A percentile compares a stretch with the other conserved stretches of the same genome.
Evolutionary conservation across 2,797 vertebrate genomes (phyloP).

Genomic region (Neosalanx taihuensis): DNA sequence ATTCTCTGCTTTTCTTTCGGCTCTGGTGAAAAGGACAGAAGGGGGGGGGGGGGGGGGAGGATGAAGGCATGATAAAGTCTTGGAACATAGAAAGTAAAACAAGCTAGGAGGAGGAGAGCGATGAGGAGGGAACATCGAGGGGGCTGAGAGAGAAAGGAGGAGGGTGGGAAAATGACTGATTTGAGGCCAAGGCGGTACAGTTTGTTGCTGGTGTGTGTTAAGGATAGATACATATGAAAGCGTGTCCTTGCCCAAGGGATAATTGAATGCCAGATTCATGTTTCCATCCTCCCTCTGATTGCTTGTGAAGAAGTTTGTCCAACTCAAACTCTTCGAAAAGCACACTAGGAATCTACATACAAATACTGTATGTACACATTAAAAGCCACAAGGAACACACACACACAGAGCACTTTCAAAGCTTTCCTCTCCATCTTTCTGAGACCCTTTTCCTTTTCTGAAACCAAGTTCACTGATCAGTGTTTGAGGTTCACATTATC

Average conservation of each 20-base stretch:
- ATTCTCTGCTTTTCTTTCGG: slow-evolving; percentile 22
- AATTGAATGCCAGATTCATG: background rate
- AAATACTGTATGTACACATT: background rate
- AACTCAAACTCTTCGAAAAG: background rate
- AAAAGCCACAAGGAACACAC: background rate
- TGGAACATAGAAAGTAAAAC: background rate
- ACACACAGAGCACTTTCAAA: slow-evolving; percentile 54
- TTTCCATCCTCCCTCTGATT: slow-evolving; percentile 63
- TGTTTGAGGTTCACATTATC: too few relatives aligned
- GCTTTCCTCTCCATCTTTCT: slow-evolving; percentile 68
- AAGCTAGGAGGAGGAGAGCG: slow-evolving; percentile 17
- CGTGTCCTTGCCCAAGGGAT: background rate
- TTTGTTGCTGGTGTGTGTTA: slow-evolving; percentile 6
- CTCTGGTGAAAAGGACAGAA: slow-evolving; percentile 10
- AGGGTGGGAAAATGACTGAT: slow-evolving; percentile 3
- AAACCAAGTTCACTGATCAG: too few relatives aligned
- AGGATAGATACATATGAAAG: slow-evolving; percentile 1
- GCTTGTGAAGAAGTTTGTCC: slow-evolving; percentile 44
- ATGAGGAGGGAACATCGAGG: slow-evolving; percentile 9
- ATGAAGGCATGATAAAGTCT: too few relatives aligned
- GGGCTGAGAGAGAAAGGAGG: slow-evolving; percentile 9
- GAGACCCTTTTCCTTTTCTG: background rate
- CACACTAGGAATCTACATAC: background rate
- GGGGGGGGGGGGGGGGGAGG: background rate
- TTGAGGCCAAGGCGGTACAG: slow-evolving; percentile 1